Evolutionary conservation across 2,888 invertebrate genomes (phyloP).

Genomic region (Dicyrtoma fusca): DNA sequence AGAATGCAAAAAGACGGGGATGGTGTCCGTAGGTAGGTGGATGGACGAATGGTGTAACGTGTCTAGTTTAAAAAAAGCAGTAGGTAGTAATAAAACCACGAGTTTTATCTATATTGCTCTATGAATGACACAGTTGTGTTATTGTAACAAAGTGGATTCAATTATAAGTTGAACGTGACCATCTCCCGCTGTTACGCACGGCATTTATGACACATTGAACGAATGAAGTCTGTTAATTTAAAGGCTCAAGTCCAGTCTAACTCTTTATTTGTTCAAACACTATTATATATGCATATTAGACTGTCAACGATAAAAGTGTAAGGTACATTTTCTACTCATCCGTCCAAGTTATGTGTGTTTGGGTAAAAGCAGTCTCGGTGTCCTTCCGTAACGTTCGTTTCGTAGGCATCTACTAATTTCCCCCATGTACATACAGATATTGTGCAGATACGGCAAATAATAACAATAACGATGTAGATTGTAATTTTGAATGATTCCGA

Average conservation of each 20-base stretch:
- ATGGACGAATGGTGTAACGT: too few relatives aligned
- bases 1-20: not conserved
- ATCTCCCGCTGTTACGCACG: not conserved
- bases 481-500: not conserved
- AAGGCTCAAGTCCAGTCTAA: too few relatives aligned
- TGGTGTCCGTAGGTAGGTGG: too few relatives aligned
- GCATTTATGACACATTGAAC: conserved; percentile 5
- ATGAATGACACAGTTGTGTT: conserved; percentile 16
- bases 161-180: conserved; percentile 19
- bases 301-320: too few relatives aligned
- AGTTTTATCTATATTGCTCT: not conserved
- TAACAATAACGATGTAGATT: not conserved
- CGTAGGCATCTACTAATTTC: too few relatives aligned
- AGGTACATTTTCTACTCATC: too few relatives aligned
- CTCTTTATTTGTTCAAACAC: too few relatives aligned
- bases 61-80: not conserved
- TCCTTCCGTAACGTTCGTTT: too few relatives aligned
- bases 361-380: too few relatives aligned
- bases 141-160: conserved; percentile 31
- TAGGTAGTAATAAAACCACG: conserved; percentile 19
- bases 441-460: not conserved
- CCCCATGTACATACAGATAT: not conserved
- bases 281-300: too few relatives aligned
- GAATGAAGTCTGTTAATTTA: conserved; percentile 1
- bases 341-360: too few relatives aligned